Conservation (phyloP, 2,113 vertebrate species). For the Corythornis cristatus region DNA sequence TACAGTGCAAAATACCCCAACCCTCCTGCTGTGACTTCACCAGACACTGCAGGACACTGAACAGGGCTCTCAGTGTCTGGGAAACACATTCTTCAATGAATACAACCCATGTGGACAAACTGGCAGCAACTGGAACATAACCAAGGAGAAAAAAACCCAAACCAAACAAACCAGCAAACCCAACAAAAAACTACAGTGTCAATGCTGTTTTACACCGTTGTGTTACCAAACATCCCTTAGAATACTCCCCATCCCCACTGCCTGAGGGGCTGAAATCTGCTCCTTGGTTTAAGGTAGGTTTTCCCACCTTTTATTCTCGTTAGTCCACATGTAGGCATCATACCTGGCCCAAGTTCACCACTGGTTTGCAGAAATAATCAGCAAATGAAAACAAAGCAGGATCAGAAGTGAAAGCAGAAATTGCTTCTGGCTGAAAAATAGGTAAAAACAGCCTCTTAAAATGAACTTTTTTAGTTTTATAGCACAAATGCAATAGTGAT, state of each 20-base stretch:
- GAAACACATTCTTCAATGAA: not conserved
- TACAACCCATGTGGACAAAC: not conserved
- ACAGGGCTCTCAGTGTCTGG: not conserved
- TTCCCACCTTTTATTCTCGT: not conserved
- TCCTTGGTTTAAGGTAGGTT: not conserved
- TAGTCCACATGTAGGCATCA: not conserved
- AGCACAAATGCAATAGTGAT: not conserved
- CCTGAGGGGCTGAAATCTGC: not conserved
- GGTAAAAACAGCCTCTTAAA: not conserved
- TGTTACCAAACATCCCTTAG: not conserved
- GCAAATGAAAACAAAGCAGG: constrained; percentile 93
- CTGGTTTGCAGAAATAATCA: constrained; percentile 92
- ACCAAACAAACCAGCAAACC: not conserved
- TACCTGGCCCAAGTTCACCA: constrained; percentile 85
- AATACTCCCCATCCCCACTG: not conserved
- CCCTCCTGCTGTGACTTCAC: not conserved
- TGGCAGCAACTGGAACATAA: not conserved
- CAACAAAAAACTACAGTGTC: not conserved
- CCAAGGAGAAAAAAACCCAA: not conserved
- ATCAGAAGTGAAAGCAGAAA: constrained; percentile 95
- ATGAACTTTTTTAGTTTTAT: not conserved
- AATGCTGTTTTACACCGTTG: not conserved
- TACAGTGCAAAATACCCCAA: not conserved
- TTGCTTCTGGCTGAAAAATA: constrained; percentile 88
- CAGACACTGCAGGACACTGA: not conserved